phyloP scores from a whole-genome alignment of 2,113 vertebrate genomes.

The Perognathus longimembris region DNA sequence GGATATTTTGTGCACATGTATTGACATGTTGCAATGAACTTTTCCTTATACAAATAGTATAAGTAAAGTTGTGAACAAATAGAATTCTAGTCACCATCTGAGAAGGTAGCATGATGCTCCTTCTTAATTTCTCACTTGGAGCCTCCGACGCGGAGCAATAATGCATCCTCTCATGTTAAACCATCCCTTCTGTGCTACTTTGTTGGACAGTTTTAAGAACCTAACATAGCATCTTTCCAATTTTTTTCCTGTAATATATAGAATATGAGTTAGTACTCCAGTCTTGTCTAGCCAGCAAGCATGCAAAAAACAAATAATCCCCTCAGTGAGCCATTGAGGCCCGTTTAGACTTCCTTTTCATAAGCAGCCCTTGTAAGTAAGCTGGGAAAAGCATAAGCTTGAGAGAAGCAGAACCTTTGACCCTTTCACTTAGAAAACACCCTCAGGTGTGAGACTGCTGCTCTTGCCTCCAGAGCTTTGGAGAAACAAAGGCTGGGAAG shows the following conservation, averaged over 20 bases:
- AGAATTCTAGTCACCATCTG: neutral
- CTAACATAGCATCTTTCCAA: neutral
- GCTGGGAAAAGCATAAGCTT: neutral
- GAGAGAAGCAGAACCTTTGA: neutral
- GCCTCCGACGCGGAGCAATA: neutral
- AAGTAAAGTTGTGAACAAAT: too few relatives aligned
- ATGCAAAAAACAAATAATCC: constrained; percentile 1
- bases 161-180: constrained; percentile 39
- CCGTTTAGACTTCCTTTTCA: neutral
- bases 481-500: neutral
- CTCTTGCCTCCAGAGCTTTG: neutral
- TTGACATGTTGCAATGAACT: too few relatives aligned
- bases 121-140: neutral
- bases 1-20: too few relatives aligned
- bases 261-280: neutral
- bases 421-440: neutral
- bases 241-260: neutral
- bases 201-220: neutral
- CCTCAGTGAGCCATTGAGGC: neutral
- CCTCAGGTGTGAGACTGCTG: neutral
- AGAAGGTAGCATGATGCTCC: neutral
- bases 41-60: too few relatives aligned
- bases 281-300: neutral
- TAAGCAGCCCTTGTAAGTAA: neutral
- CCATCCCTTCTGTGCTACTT: neutral